Evolutionary conservation across 2,888 invertebrate species (phyloP).

Genomic region (Pristionchus entomophagus): DNA sequence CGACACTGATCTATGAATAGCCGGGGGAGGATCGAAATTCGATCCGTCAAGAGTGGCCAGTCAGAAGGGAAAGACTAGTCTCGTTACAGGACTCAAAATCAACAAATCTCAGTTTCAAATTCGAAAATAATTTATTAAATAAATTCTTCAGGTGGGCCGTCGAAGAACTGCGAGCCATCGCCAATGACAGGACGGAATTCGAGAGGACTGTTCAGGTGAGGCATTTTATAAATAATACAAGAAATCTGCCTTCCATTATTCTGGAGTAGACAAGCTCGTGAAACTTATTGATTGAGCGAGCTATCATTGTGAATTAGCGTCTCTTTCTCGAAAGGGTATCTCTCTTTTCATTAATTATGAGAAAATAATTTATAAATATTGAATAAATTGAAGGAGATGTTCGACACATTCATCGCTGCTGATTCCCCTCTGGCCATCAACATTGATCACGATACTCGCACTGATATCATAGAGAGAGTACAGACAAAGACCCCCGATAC

Average conservation of each 20-base stretch:
- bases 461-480: constrained; percentile 66
- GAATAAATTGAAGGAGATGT: constrained; percentile 61
- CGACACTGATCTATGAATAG: constrained; percentile 8
- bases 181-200: constrained; percentile 57
- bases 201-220: constrained; percentile 60
- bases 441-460: constrained; percentile 68
- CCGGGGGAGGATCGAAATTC: neutral
- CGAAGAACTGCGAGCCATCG: constrained; percentile 61
- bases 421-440: constrained; percentile 68
- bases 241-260: neutral
- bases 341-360: neutral
- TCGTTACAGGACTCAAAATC: neutral
- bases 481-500: constrained; percentile 60
- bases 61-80: constrained; percentile 8
- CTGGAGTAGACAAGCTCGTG: too few relatives aligned
- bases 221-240: neutral
- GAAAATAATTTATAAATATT: neutral
- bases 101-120: neutral
- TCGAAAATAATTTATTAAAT: too few relatives aligned
- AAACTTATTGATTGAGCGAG: too few relatives aligned
- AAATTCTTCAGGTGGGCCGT: constrained; percentile 57
- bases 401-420: constrained; percentile 68
- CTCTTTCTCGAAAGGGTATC: too few relatives aligned
- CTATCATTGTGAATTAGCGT: too few relatives aligned
- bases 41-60: constrained; percentile 3